Evolutionary conservation across 2,113 vertebrate genomes (phyloP).

Genomic region (Phyllopteryx taeniolatus): DNA sequence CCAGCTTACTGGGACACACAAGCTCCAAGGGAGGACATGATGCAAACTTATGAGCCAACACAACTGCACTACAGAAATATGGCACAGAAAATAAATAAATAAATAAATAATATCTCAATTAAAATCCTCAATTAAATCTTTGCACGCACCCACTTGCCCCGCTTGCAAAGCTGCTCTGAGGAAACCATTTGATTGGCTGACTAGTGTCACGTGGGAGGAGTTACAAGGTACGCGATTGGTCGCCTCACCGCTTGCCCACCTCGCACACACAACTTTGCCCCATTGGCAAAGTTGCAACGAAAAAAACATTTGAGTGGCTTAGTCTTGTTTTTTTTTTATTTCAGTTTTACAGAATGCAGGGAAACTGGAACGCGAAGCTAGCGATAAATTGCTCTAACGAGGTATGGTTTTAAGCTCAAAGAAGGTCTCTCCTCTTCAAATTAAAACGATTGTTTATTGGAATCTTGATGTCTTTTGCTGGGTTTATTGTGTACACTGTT

Average conservation of each 20-base stretch:
- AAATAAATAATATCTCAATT: background rate
- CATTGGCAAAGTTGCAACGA: background rate
- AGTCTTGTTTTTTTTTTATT: background rate
- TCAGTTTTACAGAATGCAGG: background rate
- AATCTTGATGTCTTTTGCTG: background rate
- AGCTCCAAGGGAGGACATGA: conserved; percentile 36
- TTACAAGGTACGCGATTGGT: background rate
- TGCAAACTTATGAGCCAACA: conserved; percentile 17
- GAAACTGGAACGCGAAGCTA: background rate
- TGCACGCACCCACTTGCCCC: background rate
- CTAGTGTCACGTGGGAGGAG: background rate
- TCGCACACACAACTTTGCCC: too few species aligned
- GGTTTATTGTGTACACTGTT: background rate
- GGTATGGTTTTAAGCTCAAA: background rate
- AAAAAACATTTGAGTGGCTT: background rate
- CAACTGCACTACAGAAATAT: conserved; percentile 10
- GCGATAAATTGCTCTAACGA: background rate
- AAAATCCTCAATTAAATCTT: background rate
- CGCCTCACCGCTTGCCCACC: background rate
- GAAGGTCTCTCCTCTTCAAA: background rate
- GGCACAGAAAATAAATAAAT: background rate
- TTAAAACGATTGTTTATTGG: background rate
- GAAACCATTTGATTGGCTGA: background rate
- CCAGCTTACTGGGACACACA: conserved; percentile 57
- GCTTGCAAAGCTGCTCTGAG: background rate